A percentile compares a stretch with the other conserved stretches of the same genome.
phyloP scores from a whole-genome alignment of 1,140 invertebrate species.

The Eriocheir sinensis region DNA sequence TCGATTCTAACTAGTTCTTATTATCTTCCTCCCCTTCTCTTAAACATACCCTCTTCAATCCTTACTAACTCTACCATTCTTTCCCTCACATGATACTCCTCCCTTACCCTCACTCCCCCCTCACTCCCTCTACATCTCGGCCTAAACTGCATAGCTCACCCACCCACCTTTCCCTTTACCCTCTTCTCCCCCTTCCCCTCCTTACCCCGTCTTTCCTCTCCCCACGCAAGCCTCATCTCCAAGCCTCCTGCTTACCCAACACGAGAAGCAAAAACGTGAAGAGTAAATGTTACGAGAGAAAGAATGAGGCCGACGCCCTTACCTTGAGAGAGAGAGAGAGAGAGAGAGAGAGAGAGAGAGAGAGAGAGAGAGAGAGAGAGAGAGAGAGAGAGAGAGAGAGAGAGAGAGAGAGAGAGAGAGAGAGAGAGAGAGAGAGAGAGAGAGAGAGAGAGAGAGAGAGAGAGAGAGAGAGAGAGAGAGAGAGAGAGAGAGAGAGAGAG shows the following conservation, averaged over 20 bases:
- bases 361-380: conserved; percentile 41
- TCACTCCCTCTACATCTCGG: too few relatives aligned
- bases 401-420: neutral
- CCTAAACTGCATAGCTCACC: neutral
- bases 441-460: conserved; percentile 35
- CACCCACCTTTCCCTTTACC: neutral
- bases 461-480: conserved; percentile 28
- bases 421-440: conserved; percentile 24
- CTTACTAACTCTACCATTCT: neutral
- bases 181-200: neutral
- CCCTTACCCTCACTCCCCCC: neutral
- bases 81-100: neutral
- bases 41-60: neutral
- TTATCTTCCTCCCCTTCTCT: neutral
- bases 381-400: neutral
- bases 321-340: neutral
- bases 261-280: neutral
- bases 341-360: conserved; percentile 25
- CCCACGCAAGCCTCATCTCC: neutral
- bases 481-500: neutral
- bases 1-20: too few relatives aligned
- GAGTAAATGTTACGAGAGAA: neutral
- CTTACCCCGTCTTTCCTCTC: neutral
- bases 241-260: neutral
- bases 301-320: neutral